phyloP scores from a whole-genome alignment of 2,888 invertebrate species.

The Drosophila aldrichi region DNA sequence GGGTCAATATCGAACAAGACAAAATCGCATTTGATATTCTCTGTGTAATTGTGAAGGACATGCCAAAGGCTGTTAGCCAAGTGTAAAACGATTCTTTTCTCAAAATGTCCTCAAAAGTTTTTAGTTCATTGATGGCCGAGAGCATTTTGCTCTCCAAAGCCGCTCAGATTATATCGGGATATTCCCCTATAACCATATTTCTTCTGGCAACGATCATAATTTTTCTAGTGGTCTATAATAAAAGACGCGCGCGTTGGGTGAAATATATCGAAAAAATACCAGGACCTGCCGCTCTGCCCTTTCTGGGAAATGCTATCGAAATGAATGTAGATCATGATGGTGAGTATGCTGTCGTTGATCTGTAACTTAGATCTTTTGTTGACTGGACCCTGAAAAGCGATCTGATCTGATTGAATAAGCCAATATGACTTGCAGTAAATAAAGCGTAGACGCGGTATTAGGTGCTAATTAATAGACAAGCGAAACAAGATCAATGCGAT shows the following conservation, averaged over 20 bases:
- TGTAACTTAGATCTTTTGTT: slow-evolving; percentile 10
- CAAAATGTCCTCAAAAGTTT: slow-evolving; percentile 81
- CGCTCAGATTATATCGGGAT: slow-evolving; percentile 78
- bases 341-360: slow-evolving; percentile 72
- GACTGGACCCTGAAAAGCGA: slow-evolving; percentile 65
- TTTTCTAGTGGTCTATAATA: slow-evolving; percentile 82
- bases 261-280: slow-evolving; percentile 87
- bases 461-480: slow-evolving; percentile 69
- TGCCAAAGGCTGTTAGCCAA: slow-evolving; percentile 22
- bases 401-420: slow-evolving; percentile 53
- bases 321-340: slow-evolving; percentile 88
- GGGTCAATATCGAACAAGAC: slow-evolving; percentile 17
- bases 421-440: slow-evolving; percentile 53
- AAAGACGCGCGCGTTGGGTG: slow-evolving; percentile 84
- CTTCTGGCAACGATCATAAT: slow-evolving; percentile 71
- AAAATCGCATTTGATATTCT: background rate
- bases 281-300: slow-evolving; percentile 87
- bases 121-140: slow-evolving; percentile 79
- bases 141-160: slow-evolving; percentile 83
- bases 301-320: slow-evolving; percentile 88
- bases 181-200: slow-evolving; percentile 83
- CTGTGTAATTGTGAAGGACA: slow-evolving; percentile 36
- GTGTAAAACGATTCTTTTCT: slow-evolving; percentile 17
- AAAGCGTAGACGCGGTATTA: slow-evolving; percentile 34
- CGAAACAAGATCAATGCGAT: slow-evolving; percentile 23